Base-by-base conservation (phyloP, 2,797 vertebrate species). In the Hemitrygon akajei region DNA sequence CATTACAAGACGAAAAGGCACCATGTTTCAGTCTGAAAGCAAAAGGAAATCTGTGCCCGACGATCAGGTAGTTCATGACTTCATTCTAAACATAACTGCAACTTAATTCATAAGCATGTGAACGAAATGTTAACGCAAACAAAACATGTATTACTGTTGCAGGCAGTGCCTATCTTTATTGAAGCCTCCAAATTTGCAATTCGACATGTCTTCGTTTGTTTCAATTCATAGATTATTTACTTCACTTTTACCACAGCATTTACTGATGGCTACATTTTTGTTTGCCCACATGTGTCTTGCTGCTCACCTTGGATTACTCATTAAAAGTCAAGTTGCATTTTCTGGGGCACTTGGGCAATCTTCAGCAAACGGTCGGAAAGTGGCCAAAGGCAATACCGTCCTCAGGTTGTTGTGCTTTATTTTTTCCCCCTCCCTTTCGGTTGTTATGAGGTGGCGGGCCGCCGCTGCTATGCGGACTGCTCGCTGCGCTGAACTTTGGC, bases 401-500 rank as follows among this genome's bases (percentile, higher is more conserved):
- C 87, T 91, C 87, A 27, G 60, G 0, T 20, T 69, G 87, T 92
- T 63, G 86, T 18, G 86, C 66, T 66, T 89, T 89, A 89, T 27
- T 56, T 56, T 84, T 84, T 27, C 60, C n/a, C 3, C 87, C 63
- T 30, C 60, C 30, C 66, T 27, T 25, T 47, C n/a, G 63, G 56
- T 47, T 27, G 20, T 25, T 37, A 0, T 71, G 37, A 22, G 16
- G 69, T 73, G 69, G 91, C 69, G 69, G 91, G 91, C 91, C 34
- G 69, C 37, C 37, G 37, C 82, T 60, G 82, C 47, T 10, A 18
- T 9, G 66, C 87, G 66, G 87, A 69, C 87, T 66, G n/a, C 18
- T 91, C 86, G 30, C 66, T 71, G 63, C 82, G 87, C 87, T 91
- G 87, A 91, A 91, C 87, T 91, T 91, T 91, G 87, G 60, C 63